Evolutionary conservation across 1,140 invertebrate species (phyloP), one percentile per base, ranked within the genome.

Genomic region (Agraylea sexmaculata): DNA sequence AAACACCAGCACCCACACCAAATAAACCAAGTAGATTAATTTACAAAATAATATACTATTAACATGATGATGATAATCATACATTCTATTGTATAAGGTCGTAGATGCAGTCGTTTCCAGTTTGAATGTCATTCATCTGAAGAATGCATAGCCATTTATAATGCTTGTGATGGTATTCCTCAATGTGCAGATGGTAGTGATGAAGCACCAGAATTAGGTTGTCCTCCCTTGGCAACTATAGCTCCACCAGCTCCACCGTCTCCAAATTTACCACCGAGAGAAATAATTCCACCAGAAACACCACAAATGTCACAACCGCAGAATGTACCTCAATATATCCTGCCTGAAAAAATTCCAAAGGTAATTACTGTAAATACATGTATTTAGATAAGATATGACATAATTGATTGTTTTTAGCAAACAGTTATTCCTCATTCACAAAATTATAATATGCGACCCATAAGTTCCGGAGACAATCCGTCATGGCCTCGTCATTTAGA

Each of bases 81-180:
- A n/a, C n/a, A n/a, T n/a, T n/a, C n/a, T n/a, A n/a, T 37, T 7
- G 23, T 12, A 36, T n/a, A 40, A 54, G 53, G 46, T 43, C 56
- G 58, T 51, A 60, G 69, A 37, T 89, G 86, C 60, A 82, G 75
- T 45, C 70, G 78, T 32, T 85, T 84, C 60, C 87, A 94, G 58
- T 93, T 91, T 56, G 77, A 84, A 58, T 94, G 90, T 54, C 75
- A 79, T 40, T 76, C 77, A 21, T 80, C 78, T 17, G 76, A 78
- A 17, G 91, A 95, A 57, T 97, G 92, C 55, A 92, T 97, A 49
- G 89, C 88, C 2, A 83, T 91, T 47, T 94, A 95, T 59, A 93
- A 96, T 59, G 86, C 85, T 2, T 97, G 93, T 55, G 88, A 97
- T 66, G 90, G 89, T 19, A 87, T 94, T 40, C 78, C 85, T 8